phyloP scores from a whole-genome alignment of 2,888 invertebrate species.

The Pecten maximus region DNA sequence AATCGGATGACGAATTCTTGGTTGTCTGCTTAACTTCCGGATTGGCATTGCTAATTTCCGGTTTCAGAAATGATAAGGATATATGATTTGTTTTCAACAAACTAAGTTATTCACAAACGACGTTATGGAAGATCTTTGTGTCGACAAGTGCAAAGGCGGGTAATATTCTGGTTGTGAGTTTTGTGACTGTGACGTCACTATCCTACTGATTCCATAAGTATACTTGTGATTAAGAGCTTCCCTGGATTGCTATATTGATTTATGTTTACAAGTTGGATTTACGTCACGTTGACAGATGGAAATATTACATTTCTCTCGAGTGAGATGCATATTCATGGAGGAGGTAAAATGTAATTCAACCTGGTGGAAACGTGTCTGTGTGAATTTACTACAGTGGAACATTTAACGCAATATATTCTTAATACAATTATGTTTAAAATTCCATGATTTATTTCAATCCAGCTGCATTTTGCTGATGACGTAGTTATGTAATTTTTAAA shows the following conservation, averaged over 20 bases:
- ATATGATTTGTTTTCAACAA: not conserved
- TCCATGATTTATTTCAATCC: not conserved
- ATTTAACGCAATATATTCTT: not conserved
- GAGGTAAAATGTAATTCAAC: too few relatives aligned
- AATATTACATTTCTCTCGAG: too few relatives aligned
- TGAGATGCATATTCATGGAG: too few relatives aligned
- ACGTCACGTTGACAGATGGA: not conserved
- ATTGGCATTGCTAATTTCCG: not conserved
- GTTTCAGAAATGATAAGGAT: not conserved
- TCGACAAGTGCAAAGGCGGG: not conserved
- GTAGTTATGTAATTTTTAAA: not conserved
- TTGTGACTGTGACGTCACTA: not conserved
- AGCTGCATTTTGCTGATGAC: not conserved
- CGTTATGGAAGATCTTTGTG: not conserved
- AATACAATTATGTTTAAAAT: not conserved
- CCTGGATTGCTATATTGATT: not conserved
- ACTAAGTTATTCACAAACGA: not conserved
- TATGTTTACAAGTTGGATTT: not conserved
- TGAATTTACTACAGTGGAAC: too few relatives aligned
- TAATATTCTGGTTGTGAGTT: slow-evolving; percentile 16
- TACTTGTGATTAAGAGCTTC: not conserved
- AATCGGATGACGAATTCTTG: not conserved
- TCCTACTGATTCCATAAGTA: not conserved
- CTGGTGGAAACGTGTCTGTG: too few relatives aligned
- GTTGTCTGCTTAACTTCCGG: not conserved